A percentile compares a stretch with the other conserved stretches of the same genome.
Conservation (phyloP, 2,888 invertebrate genomes). For the Psococerastis gibbosa region DNA sequence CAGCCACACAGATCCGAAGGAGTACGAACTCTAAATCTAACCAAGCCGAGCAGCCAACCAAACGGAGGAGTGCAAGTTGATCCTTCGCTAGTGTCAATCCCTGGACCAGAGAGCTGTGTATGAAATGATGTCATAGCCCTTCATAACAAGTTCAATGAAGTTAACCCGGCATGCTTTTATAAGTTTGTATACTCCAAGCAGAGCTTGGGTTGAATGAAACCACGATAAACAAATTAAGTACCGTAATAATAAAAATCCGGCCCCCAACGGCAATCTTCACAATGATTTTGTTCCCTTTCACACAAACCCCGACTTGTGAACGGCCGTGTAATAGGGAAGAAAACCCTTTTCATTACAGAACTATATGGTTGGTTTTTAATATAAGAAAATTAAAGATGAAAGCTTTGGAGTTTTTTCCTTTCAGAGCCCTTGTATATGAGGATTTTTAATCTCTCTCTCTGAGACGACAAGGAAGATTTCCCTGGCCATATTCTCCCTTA, state of each 20-base stretch:
- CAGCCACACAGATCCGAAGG: background rate
- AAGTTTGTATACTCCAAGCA: no score
- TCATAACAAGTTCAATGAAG: no score
- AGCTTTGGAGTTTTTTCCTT: background rate
- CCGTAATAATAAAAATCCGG: no score
- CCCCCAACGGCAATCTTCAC: background rate
- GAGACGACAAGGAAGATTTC: no score
- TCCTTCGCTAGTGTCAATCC: constrained; percentile 32
- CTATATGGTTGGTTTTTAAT: background rate
- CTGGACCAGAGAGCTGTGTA: constrained; percentile 78
- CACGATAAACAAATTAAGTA: no score
- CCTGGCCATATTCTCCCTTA: no score
- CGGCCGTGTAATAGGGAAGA: background rate
- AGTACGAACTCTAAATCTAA: no score
- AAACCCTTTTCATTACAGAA: background rate
- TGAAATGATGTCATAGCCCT: no score
- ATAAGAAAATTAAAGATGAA: background rate
- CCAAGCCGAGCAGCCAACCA: background rate
- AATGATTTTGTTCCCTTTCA: background rate
- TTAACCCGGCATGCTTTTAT: no score
- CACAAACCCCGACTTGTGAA: background rate
- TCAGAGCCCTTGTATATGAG: background rate
- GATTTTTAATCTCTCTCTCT: no score
- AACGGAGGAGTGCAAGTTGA: background rate
- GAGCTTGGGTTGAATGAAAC: no score